Base-by-base conservation (phyloP, 2,113 vertebrate species). In the Embiotoca jacksoni region DNA sequence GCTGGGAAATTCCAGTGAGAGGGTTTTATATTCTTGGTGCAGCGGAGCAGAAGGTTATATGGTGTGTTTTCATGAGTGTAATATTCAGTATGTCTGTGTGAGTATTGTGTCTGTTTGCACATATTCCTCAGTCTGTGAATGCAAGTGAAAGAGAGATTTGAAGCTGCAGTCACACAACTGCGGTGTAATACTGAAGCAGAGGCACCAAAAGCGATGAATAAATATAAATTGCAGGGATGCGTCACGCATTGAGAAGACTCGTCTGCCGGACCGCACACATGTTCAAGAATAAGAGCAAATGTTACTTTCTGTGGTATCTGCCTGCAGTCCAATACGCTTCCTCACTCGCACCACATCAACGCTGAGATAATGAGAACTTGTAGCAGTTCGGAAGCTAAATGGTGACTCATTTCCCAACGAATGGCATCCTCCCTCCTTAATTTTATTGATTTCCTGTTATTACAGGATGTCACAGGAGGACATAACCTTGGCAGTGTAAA, bases 361-460 rank as follows among this genome's bases (percentile, higher is more conserved):
- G 33, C 33, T 53, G 56, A 50, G n/a, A 68, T 65, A 80, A 83
- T 70, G 16, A 62, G 30, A 70, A 66, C 23, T 53, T 32, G 73
- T 49, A 47, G 36, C 54, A 30, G n/a, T 11, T 50, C 13, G 10
- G 56, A 54, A 72, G n/a, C 37, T 57, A 65, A 86, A 69, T 55
- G 35, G 50, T 66, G 31, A 64, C 16, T 77, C 57, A 81, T 83
- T 61, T 71, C 32, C 47, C 46, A 63, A 39, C 55, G 13, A 81
- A 73, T 59, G 55, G 13, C 71, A 60, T 76, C 31, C 66, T 64
- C 67, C 39, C 23, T 52, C 67, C 49, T 60, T 81, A 62, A 80
- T 75, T 72, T 36, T 55, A 86, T 84, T 64, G 39, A 73, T 81
- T 71, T 81, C 50, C 9, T 9, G 13, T 44, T 72, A 47, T 79